Evolutionary conservation across 2,888 invertebrate genomes (phyloP).

Genomic region (Blera fallax): DNA sequence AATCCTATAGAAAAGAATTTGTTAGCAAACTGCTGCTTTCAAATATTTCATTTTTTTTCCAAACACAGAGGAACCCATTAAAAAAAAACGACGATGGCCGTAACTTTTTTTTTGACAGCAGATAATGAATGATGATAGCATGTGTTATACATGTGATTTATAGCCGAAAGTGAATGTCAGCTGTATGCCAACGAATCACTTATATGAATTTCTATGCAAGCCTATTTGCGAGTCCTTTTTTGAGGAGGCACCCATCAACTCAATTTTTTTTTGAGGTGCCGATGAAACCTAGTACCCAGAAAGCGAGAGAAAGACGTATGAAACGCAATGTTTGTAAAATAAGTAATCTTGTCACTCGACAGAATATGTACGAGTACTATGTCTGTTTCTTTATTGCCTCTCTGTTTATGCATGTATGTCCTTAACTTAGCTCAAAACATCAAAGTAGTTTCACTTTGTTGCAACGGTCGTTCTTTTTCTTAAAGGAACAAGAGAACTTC

Average conservation of each 20-base stretch:
- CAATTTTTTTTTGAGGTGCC: neutral
- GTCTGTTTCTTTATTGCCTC: slow-evolving; percentile 24
- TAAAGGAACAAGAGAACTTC: neutral
- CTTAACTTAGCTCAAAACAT: slow-evolving; percentile 8
- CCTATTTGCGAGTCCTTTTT: neutral
- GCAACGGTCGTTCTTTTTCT: neutral
- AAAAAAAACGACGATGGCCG: neutral
- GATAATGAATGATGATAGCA: neutral
- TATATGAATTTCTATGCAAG: neutral
- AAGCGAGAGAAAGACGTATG: neutral
- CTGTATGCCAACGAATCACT: neutral
- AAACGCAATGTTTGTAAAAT: neutral
- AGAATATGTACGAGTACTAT: neutral
- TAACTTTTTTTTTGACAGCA: slow-evolving; percentile 2
- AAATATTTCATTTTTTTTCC: neutral
- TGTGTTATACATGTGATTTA: neutral
- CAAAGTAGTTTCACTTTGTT: slow-evolving; percentile 13
- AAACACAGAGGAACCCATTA: neutral
- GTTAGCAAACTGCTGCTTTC: neutral
- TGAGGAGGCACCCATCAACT: neutral
- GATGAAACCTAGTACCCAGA: neutral
- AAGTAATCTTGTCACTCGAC: neutral
- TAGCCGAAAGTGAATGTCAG: slow-evolving; percentile 7
- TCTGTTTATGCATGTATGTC: slow-evolving; percentile 31
- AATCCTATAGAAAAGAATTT: neutral